phyloP scores from a whole-genome alignment of 2,888 invertebrate genomes.

The Tupiocoris notatus region DNA sequence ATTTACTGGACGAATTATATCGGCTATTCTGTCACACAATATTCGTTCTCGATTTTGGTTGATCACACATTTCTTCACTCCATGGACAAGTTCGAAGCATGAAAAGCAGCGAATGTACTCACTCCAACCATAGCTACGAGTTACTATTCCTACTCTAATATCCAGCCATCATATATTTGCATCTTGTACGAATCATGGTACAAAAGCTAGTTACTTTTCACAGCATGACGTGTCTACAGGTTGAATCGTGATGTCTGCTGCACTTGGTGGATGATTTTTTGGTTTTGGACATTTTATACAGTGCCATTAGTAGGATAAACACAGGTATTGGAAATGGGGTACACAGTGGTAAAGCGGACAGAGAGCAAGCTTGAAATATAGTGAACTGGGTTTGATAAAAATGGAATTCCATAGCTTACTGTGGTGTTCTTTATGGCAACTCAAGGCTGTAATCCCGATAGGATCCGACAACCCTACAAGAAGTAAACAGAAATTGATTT shows the following conservation, averaged over 20 bases:
- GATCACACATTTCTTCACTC: too few relatives aligned
- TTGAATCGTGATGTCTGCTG: not conserved
- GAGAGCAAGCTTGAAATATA: constrained; percentile 44
- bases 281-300: not conserved
- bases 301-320: not conserved
- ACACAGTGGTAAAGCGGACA: constrained; percentile 33
- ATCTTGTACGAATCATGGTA: too few relatives aligned
- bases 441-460: constrained; percentile 52
- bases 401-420: constrained; percentile 47
- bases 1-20: too few relatives aligned
- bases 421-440: constrained; percentile 49
- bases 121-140: too few relatives aligned
- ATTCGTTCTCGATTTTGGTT: too few relatives aligned
- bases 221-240: not conserved
- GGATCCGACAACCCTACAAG: constrained; percentile 52
- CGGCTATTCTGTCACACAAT: too few relatives aligned
- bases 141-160: too few relatives aligned
- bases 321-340: not conserved
- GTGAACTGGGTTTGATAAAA: constrained; percentile 43
- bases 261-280: not conserved
- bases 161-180: too few relatives aligned
- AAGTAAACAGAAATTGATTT: constrained; percentile 45
- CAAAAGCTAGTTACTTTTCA: not conserved
- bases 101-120: too few relatives aligned
- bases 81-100: too few relatives aligned